phyloP scores from a whole-genome alignment of 2,797 vertebrate genomes.

The Botia almorhae region DNA sequence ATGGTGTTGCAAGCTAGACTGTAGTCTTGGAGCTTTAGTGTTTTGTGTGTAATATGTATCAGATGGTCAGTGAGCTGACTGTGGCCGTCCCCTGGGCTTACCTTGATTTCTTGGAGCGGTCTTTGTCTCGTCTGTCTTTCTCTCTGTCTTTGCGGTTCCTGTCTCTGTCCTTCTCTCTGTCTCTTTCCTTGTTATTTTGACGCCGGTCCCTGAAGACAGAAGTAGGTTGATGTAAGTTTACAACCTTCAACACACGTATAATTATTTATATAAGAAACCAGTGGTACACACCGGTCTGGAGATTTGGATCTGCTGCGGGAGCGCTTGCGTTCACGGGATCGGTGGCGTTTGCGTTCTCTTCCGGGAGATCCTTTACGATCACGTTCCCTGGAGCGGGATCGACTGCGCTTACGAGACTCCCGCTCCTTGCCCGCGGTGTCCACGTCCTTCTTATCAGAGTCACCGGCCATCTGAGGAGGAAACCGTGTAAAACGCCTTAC shows the following conservation, averaged over 20 bases:
- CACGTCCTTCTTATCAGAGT: conserved; percentile 87
- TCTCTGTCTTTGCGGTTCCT: conserved; percentile 84
- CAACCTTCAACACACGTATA: neutral
- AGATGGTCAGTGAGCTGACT: neutral
- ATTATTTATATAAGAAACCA: neutral
- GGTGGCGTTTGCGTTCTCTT: conserved; percentile 87
- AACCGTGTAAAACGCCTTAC: neutral
- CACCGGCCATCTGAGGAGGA: conserved; percentile 88
- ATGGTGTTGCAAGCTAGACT: too few species aligned
- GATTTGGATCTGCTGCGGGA: conserved; percentile 88
- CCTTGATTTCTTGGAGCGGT: conserved; percentile 87
- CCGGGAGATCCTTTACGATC: conserved; percentile 86
- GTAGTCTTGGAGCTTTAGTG: too few species aligned
- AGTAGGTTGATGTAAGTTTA: neutral
- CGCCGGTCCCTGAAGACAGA: conserved; percentile 83
- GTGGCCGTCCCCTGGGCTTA: conserved; percentile 30
- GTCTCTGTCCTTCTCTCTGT: conserved; percentile 86
- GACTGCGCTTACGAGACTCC: conserved; percentile 77
- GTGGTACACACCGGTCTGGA: conserved; percentile 80
- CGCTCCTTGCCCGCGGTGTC: conserved; percentile 82
- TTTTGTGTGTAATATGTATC: neutral
- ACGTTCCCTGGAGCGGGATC: conserved; percentile 82
- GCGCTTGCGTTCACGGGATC: conserved; percentile 87
- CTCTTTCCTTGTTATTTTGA: conserved; percentile 88
- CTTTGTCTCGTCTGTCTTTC: conserved; percentile 76